These are phyloP conservation scores for Hippocampus barbouri DNA, from an alignment of 2,113 vertebrate species.

Conservation along the genomic window DNA sequence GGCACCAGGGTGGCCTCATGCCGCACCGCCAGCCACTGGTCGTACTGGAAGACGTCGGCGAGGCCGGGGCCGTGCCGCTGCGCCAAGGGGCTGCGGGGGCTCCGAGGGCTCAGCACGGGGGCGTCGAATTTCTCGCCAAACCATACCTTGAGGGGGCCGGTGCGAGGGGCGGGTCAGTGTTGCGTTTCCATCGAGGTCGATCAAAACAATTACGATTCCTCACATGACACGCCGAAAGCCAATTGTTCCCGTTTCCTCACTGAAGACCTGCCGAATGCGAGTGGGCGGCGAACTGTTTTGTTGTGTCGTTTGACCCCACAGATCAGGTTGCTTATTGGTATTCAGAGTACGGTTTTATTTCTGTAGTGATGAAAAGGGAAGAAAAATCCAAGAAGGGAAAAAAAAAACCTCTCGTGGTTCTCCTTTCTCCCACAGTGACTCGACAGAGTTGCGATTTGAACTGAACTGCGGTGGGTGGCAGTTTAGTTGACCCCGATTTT, in stretches of 20 bases:
- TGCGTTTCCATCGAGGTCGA: neutral
- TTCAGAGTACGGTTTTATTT: neutral
- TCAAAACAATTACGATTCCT: neutral
- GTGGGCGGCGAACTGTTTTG: neutral
- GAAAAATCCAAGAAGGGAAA: neutral
- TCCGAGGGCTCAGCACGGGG: conserved; percentile 73
- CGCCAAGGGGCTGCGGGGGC: conserved; percentile 78
- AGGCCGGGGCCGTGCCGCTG: conserved; percentile 87
- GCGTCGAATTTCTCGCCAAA: conserved; percentile 82
- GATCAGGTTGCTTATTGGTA: neutral
- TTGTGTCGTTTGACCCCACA: neutral
- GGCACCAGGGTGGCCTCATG: conserved; percentile 89
- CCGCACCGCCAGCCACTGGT: conserved; percentile 91
- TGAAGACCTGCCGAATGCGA: neutral
- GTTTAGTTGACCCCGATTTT: conserved; percentile 6
- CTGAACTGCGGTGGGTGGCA: conserved; percentile 3
- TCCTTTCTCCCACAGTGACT: neutral
- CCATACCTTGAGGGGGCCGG: conserved; percentile 76
- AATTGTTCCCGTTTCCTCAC: neutral
- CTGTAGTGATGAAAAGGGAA: neutral
- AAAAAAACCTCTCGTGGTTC: neutral
- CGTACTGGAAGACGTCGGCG: conserved; percentile 86
- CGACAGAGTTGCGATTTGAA: conserved; percentile 15
- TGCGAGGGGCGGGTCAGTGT: neutral
- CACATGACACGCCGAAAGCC: neutral